phyloP scores from a whole-genome alignment of 2,888 invertebrate species.

The Cantharis nigra region DNA sequence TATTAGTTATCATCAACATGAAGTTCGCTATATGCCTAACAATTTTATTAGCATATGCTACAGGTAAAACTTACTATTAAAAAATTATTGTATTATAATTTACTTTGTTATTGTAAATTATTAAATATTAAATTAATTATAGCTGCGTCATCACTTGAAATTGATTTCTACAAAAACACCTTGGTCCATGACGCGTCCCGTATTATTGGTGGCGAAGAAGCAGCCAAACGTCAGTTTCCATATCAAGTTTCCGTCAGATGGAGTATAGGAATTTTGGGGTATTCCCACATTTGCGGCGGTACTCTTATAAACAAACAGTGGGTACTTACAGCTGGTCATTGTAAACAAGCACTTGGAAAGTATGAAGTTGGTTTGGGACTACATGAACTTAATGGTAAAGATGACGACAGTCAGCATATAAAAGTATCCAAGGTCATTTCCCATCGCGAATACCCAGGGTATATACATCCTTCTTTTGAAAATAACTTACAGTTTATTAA shows the following conservation, averaged over 20 bases:
- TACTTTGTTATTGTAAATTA: no score
- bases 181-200: conserved; percentile 33
- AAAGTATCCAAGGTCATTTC: background rate
- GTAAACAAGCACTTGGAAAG: conserved; percentile 31
- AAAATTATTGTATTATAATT: background rate
- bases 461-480: background rate
- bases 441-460: conserved; percentile 5
- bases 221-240: conserved; percentile 52
- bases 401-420: background rate
- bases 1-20: background rate
- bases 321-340: conserved; percentile 59
- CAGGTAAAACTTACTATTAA: background rate
- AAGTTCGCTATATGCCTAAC: background rate
- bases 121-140: background rate
- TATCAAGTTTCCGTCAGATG: conserved; percentile 54
- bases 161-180: conserved; percentile 6
- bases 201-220: conserved; percentile 56
- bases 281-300: conserved; percentile 56
- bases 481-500: background rate
- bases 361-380: conserved; percentile 4
- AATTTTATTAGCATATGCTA: background rate
- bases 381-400: background rate
- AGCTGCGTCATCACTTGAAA: background rate
- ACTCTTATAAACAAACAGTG: conserved; percentile 51
- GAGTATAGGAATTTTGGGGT: conserved; percentile 35